Base-by-base conservation (phyloP, 2,797 vertebrate genomes). In the Cottoperca gobio region DNA sequence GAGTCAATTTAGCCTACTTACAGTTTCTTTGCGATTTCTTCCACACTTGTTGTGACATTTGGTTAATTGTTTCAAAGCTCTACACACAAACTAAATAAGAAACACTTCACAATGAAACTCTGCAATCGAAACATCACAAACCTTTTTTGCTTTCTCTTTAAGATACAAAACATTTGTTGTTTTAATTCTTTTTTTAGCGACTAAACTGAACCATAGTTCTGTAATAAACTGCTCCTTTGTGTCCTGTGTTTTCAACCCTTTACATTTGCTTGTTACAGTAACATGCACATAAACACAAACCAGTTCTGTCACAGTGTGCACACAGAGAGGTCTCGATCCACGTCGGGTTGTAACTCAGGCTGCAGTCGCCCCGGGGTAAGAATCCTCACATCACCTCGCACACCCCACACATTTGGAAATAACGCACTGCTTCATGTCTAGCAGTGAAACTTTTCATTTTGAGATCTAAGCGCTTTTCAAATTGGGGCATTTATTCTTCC, bases 391-490 rank as follows among this genome's bases (percentile, higher is more conserved):
- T 70, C 61, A 73, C 43, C 55, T 75, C 59, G 40, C 60, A 50
- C 33, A 65, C 39, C n/a, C 35, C 52, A 68, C 61, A 66, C 37
- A 63, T 73, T 43, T 50, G 45, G 21, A 81, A 75, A n/a, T n/a
- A 57, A 70, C 33, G 1, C 24, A 45, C 8, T 17, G 16, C 57
- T 65, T 76, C 37, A 50, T 48, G 24, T 78, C 31, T 28, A 11
- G 8, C 48, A 78, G 52, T 70, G n/a, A 76, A 81, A 72, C 49
- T 55, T 62, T 63, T 73, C 52, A 73, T 76, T 75, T 64, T 54
- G 14, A 66, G 59, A 76, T 76, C 24, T 40, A 71, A 85, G 57
- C 63, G 31, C 64, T 66, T 79, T 65, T 81, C 14, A 68, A 39
- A 66, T 57, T 42, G 64, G 8, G 57, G 65, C 48, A 76, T 82